These are phyloP conservation scores for Drosophila malerkotliana DNA, from an alignment of 1,140 invertebrate species.

Conservation along the genomic window DNA sequence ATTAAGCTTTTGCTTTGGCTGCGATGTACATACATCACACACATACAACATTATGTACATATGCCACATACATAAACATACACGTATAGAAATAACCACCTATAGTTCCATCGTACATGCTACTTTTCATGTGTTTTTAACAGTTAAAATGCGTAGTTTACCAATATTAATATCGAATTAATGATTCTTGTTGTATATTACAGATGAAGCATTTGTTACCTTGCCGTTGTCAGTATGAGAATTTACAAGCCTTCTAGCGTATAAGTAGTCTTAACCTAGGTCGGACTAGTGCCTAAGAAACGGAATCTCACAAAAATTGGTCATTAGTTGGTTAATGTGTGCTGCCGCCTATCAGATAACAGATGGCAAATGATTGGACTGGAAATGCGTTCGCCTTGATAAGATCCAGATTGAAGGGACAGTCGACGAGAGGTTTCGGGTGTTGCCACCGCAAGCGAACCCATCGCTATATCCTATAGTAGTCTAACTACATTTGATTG, in stretches of 20 bases:
- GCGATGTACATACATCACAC: constrained; percentile 33
- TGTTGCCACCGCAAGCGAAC: background rate
- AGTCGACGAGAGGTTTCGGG: background rate
- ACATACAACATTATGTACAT: constrained; percentile 45
- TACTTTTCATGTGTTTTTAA: constrained; percentile 50
- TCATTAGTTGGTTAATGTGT: constrained; percentile 67
- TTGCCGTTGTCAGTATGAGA: constrained; percentile 59
- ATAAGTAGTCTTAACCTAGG: constrained; percentile 44
- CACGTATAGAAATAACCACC: constrained; percentile 41
- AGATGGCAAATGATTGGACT: constrained; percentile 40
- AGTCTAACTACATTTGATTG: constrained; percentile 42
- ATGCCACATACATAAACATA: constrained; percentile 20
- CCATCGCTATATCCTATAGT: constrained; percentile 16
- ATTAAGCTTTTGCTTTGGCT: constrained; percentile 57
- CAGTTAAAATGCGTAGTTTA: constrained; percentile 67
- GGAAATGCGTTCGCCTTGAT: constrained; percentile 30
- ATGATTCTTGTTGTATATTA: constrained; percentile 67
- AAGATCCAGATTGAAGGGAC: constrained; percentile 26
- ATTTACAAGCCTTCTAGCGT: constrained; percentile 71
- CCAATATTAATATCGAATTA: constrained; percentile 55
- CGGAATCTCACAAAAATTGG: constrained; percentile 72
- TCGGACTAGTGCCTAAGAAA: constrained; percentile 59
- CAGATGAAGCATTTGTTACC: constrained; percentile 71
- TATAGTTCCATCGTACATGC: constrained; percentile 42
- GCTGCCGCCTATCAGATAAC: constrained; percentile 18